phyloP scores from a whole-genome alignment of 2,797 vertebrate genomes.

The Loriculus beryllinus region DNA sequence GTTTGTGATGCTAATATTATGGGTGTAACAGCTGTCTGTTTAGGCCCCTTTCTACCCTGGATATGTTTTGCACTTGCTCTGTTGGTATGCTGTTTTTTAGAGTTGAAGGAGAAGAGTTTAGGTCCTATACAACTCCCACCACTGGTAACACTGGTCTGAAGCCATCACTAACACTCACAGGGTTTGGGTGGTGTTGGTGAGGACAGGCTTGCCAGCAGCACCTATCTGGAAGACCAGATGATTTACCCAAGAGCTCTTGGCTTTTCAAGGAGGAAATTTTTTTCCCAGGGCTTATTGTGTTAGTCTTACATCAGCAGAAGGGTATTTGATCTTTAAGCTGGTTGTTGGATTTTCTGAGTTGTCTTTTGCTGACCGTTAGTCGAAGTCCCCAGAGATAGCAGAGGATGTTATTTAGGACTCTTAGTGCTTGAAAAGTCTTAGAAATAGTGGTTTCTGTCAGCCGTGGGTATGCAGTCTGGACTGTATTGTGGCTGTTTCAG shows the following conservation, averaged over 20 bases:
- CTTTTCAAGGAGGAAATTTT: background rate
- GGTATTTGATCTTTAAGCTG: background rate
- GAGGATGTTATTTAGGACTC: background rate
- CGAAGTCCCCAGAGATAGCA: background rate
- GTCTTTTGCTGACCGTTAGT: background rate
- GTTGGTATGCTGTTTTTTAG: background rate
- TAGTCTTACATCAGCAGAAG: background rate
- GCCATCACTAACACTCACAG: accelerated
- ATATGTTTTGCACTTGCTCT: background rate
- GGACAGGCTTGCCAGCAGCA: background rate
- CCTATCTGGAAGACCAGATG: background rate
- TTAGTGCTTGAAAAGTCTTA: background rate
- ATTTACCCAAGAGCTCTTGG: background rate
- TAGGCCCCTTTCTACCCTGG: background rate
- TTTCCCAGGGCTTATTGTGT: background rate
- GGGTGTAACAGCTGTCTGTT: background rate
- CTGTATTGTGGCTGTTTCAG: background rate
- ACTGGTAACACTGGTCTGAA: background rate
- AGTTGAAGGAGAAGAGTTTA: background rate
- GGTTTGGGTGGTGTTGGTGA: background rate
- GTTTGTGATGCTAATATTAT: background rate
- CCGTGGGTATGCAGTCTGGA: background rate
- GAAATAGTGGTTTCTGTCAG: background rate
- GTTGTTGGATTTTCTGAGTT: background rate
- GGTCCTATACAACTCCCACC: background rate